These are phyloP conservation scores for Cinclus cinclus DNA, from an alignment of 2,113 vertebrate species.

Conservation along the genomic window DNA sequence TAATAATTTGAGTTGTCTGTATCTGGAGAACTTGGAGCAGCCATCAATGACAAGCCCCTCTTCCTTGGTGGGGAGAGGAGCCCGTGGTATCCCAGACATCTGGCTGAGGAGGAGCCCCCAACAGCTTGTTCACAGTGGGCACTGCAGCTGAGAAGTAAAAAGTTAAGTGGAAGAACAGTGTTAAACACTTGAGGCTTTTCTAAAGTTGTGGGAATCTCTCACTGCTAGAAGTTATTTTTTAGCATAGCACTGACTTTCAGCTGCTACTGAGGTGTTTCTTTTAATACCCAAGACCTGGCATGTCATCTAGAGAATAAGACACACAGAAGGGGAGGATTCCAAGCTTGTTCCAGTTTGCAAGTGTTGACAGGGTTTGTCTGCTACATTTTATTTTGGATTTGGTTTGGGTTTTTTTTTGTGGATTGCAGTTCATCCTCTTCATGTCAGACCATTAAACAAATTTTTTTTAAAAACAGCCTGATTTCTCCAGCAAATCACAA, in stretches of 20 bases:
- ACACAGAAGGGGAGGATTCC: not conserved
- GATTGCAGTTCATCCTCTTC: not conserved
- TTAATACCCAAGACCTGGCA: not conserved
- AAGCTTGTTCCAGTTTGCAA: not conserved
- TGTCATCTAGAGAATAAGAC: not conserved
- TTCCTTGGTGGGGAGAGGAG: not conserved
- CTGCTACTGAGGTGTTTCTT: not conserved
- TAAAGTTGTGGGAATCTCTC: not conserved
- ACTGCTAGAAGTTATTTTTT: not conserved
- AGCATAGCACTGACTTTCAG: not conserved
- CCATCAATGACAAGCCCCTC: not conserved
- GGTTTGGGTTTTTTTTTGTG: not conserved
- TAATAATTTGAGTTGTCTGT: accelerated
- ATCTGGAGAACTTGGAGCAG: not conserved
- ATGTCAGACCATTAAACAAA: not conserved
- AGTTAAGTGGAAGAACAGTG: not conserved
- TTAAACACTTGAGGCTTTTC: not conserved
- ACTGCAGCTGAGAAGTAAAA: not conserved
- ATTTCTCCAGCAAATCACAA: not conserved
- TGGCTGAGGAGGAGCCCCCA: not conserved
- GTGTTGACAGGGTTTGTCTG: not conserved
- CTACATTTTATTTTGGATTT: not conserved
- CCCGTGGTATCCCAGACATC: not conserved
- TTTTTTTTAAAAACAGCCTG: not conserved
- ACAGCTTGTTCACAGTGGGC: not conserved